These are phyloP conservation scores for Lophius piscatorius DNA, from an alignment of 2,113 vertebrate genomes.

Conservation along the genomic window DNA sequence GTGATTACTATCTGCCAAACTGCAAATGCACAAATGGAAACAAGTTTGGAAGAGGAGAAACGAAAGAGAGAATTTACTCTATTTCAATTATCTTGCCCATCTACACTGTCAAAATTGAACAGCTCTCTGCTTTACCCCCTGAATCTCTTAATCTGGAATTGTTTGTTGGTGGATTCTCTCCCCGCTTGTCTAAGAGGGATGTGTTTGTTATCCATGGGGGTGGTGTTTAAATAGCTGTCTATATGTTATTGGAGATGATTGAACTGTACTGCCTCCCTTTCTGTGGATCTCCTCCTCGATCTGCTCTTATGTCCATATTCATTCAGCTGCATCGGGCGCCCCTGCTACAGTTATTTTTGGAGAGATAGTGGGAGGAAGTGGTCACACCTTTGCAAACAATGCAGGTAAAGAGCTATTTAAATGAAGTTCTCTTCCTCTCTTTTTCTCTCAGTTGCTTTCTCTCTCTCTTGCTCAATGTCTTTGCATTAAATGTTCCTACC, in stretches of 20 bases:
- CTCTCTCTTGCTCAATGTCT: not conserved
- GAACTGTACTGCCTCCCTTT: slow-evolving; percentile 61
- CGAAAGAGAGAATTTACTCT: not conserved
- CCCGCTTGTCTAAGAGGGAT: slow-evolving; percentile 26
- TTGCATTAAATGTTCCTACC: not conserved
- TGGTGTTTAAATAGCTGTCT: slow-evolving; percentile 58
- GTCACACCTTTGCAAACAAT: slow-evolving; percentile 76
- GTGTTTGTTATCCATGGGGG: slow-evolving; percentile 1
- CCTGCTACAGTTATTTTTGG: slow-evolving; percentile 74
- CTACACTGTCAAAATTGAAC: slow-evolving; percentile 11
- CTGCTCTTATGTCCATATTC: slow-evolving; percentile 67
- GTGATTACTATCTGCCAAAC: not conserved
- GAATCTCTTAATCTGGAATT: slow-evolving; percentile 28
- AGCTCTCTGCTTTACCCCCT: not conserved
- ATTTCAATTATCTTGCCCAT: not conserved
- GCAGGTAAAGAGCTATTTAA: slow-evolving; percentile 68
- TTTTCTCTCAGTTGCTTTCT: not conserved
- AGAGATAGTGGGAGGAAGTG: slow-evolving; percentile 72
- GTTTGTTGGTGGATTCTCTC: slow-evolving; percentile 34
- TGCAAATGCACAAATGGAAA: not conserved
- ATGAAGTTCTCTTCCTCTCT: slow-evolving; percentile 9
- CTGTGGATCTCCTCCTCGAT: slow-evolving; percentile 61
- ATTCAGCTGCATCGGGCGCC: slow-evolving; percentile 51
- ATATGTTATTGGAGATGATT: slow-evolving; percentile 61
- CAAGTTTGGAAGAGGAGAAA: not conserved